Base-by-base conservation (phyloP, 1,140 invertebrate species). In the Cyclina sinensis region DNA sequence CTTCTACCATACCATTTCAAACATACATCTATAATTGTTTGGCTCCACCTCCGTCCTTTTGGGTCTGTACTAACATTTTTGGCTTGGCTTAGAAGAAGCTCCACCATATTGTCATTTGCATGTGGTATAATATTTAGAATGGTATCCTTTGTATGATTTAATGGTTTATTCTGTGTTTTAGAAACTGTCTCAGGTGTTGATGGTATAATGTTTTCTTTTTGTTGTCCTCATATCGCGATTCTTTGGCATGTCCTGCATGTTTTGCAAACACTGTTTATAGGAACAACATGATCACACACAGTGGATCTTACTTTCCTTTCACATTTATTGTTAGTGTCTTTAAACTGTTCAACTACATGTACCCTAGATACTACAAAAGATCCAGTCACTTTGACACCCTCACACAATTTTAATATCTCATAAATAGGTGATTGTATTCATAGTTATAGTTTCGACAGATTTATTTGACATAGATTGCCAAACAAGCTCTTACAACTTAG, bases 11-110 rank as follows among this genome's bases (percentile, higher is more conserved):
- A 91, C 43, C 88, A 80, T 7, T 88, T 62, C 11, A 91, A 18
- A 73, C 87, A 89, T 16, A 80, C 12, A 16, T 59, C 32, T 24
- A 91, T 88, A 3, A 88, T 80, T 11, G 84, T 65, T 48, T 37
- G n/a, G 4, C 39, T 30, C 90, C 90, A 91, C n/a, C 90, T 37
- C 35, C 90, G 70, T 21, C 83, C 87, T 35, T 59, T 30, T 18
- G 87, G 84, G 24, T 68, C 62, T 43, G 16, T 16, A 37, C 5
- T 37, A 68, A 51, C n/a, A 46, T 83, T 83, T 68, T 83, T 16
- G 12, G 80, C 80, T 68, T 83, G 80, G 43, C 37, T 70, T 4
- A 70, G n/a, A 46, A 83, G n/a, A 35, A 83, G 21, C 27, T 68
- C 80, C 16, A 59, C 35, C 35, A 68, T 83, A 43, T 83, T 59